Evolutionary conservation across 1,140 invertebrate species (phyloP), one percentile per base, ranked within the genome.

Genomic region (Sweltsa coloradensis): DNA sequence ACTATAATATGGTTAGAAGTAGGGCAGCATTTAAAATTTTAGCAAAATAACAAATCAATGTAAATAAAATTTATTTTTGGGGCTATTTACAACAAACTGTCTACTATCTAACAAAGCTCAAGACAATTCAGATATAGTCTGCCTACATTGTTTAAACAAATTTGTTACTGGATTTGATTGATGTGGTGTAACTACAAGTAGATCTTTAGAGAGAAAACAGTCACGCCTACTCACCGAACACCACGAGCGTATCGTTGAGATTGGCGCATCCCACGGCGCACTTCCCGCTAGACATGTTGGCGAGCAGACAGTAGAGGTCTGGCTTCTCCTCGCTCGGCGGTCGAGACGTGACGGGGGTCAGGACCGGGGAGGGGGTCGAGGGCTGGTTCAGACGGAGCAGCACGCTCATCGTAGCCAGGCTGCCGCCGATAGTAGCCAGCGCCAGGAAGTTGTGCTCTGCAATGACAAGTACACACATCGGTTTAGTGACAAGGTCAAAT

Each of bases 221-320:
- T n/a, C n/a, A n/a, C 3, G 19, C n/a, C 47, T 14, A 64, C 73
- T 65, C 60, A 81, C 82, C 83, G 62, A 82, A 84, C 18, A 86
- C 81, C 49, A 89, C 63, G 1, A 89, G 62, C 39, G 72, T 73
- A 21, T 76, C 76, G 47, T 81, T 70, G 13, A 83, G 59, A 52
- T 80, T 77, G 23, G 75, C 78, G 47, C 81, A 77, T 6, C 85
- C 85, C 41, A 83, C 73, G n/a, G 80, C 77, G 64, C 83, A 86
- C 49, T 84, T 73, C 4, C 78, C 71, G 23, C 68, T 71, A 29
- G 68, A 73, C 83, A 87, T 86, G 13, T 72, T 70, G 3, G 78
- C 70, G 23, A 87, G 58, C 3, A 73, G 72, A 46, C 68, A 73
- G 54, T 79, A 77, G n/a, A 72, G 55, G 52, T 78, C 75, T 0